phyloP scores from a whole-genome alignment of 2,888 invertebrate genomes.

The Lasius fuliginosus region DNA sequence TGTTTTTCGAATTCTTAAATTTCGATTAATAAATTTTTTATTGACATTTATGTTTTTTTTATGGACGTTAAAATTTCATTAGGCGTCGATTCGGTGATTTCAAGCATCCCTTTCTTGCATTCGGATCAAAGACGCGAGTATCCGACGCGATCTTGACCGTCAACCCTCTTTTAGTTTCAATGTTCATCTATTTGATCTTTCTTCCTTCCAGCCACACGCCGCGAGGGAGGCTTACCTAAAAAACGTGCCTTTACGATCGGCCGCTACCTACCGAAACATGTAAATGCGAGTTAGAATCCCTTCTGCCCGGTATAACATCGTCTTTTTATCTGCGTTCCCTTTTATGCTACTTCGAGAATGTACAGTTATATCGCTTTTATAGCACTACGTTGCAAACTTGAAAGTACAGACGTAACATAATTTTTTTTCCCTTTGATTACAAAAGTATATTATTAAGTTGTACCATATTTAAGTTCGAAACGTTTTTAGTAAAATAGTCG shows the following conservation, averaged over 20 bases:
- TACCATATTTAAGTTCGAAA: not conserved
- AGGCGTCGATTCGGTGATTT: slow-evolving; percentile 52
- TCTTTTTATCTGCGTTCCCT: slow-evolving; percentile 35
- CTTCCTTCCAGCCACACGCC: slow-evolving; percentile 42
- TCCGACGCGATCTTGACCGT: slow-evolving; percentile 58
- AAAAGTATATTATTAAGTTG: not conserved
- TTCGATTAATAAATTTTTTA: not conserved
- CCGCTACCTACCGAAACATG: slow-evolving; percentile 77
- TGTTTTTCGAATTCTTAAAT: not conserved
- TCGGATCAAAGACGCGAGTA: slow-evolving; percentile 71
- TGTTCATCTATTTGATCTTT: slow-evolving; percentile 75
- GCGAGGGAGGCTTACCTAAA: slow-evolving; percentile 27
- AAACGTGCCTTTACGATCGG: slow-evolving; percentile 74
- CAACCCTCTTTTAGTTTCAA: slow-evolving; percentile 64
- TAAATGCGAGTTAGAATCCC: slow-evolving; percentile 77
- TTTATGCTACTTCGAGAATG: slow-evolving; percentile 4
- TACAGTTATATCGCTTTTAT: slow-evolving; percentile 33
- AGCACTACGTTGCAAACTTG: not conserved
- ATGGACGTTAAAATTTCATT: slow-evolving; percentile 61
- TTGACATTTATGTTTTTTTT: not conserved
- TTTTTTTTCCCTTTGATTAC: not conserved
- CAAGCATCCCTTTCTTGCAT: slow-evolving; percentile 52
- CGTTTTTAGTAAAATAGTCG: slow-evolving; percentile 10
- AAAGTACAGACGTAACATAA: slow-evolving; percentile 30
- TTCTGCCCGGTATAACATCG: slow-evolving; percentile 48